phyloP scores from a whole-genome alignment of 2,888 invertebrate species.

The Agrotis puta region DNA sequence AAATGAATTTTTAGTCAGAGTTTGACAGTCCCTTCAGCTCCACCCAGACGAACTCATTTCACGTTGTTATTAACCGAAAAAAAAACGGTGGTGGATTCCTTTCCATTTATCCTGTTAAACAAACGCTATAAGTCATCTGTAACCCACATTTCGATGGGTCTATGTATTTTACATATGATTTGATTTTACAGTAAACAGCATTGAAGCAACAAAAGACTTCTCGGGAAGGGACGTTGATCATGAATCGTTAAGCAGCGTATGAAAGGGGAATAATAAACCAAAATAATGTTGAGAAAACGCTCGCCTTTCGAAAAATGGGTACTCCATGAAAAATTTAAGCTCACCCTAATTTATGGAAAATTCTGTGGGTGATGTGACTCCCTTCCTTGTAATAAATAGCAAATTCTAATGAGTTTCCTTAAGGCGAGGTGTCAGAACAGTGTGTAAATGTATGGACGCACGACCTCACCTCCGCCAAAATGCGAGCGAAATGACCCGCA shows the following conservation, averaged over 20 bases:
- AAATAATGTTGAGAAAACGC: slow-evolving; percentile 17
- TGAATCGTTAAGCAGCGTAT: slow-evolving; percentile 22
- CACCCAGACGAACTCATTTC: no score
- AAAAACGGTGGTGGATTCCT: slow-evolving; percentile 13
- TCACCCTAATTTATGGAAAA: slow-evolving; percentile 18
- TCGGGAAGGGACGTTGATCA: slow-evolving; percentile 6
- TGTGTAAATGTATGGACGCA: no score
- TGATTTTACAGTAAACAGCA: slow-evolving; percentile 24
- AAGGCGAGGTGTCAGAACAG: no score
- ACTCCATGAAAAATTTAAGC: slow-evolving; percentile 17
- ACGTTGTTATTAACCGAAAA: no score
- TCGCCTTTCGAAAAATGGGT: slow-evolving; percentile 4
- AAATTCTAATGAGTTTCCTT: slow-evolving; percentile 11
- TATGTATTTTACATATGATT: no score
- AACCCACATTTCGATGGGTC: slow-evolving; percentile 11
- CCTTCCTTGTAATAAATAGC: neutral
- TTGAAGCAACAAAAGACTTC: slow-evolving; percentile 35
- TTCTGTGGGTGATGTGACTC: slow-evolving; percentile 6
- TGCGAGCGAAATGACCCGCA: no score
- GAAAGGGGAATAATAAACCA: slow-evolving; percentile 11
- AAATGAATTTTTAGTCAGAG: no score
- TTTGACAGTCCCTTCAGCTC: no score
- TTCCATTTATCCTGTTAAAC: slow-evolving; percentile 25
- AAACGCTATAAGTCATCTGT: slow-evolving; percentile 32
- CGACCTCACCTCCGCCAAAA: no score